Conservation (phyloP, 2,113 vertebrate genomes). For the Melanocharis versteri region DNA sequence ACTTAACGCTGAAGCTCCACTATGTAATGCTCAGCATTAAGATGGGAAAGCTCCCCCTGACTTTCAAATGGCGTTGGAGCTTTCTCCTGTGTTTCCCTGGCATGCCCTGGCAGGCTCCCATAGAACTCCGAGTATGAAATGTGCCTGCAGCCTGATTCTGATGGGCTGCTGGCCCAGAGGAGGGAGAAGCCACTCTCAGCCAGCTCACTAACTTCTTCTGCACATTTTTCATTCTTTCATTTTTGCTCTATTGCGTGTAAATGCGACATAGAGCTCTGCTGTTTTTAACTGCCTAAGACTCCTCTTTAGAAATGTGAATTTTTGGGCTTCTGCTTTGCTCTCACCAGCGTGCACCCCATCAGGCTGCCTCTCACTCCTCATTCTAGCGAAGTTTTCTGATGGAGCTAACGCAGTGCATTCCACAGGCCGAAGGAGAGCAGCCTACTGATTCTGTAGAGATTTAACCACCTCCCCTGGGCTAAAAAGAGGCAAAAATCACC, state of each 20-base stretch:
- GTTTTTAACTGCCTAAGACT: not conserved
- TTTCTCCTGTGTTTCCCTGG: not conserved
- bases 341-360: not conserved
- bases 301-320: not conserved
- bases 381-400: not conserved
- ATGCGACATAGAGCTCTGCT: not conserved
- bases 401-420: not conserved
- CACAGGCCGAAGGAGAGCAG: not conserved
- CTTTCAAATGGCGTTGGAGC: not conserved
- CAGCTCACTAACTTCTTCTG: not conserved
- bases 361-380: not conserved
- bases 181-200: not conserved
- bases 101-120: not conserved
- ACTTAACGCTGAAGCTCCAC: accelerated
- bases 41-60: not conserved
- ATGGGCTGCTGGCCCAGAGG: not conserved
- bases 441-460: not conserved
- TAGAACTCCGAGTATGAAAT: not conserved
- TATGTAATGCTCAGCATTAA: not conserved
- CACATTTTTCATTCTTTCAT: not conserved
- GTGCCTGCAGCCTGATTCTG: not conserved
- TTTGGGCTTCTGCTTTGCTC: not conserved
- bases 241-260: not conserved
- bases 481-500: not conserved
- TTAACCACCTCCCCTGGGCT: not conserved